Conservation (phyloP, 1,140 invertebrate genomes). For the Heliconius eleuchia region DNA sequence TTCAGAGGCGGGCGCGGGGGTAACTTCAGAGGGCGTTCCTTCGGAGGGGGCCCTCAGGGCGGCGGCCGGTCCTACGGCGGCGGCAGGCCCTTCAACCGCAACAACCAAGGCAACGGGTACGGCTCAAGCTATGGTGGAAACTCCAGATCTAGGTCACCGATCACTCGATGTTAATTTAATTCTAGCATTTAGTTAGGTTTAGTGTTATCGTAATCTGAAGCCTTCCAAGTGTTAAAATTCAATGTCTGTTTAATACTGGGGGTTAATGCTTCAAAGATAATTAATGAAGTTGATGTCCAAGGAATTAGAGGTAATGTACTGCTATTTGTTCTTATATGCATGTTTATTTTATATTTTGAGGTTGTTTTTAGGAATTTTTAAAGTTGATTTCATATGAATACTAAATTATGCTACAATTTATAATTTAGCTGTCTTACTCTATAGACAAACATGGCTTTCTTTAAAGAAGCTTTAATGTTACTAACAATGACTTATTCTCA, state of each 20-base stretch:
- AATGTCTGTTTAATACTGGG: conserved; percentile 73
- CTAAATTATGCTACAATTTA: neutral
- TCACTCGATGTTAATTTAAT: conserved; percentile 76
- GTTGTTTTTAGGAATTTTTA: neutral
- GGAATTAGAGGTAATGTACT: conserved; percentile 68
- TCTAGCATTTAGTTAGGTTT: conserved; percentile 77
- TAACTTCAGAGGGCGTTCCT: conserved; percentile 59
- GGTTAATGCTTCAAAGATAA: conserved; percentile 71
- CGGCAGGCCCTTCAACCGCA: conserved; percentile 59
- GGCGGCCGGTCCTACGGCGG: conserved; percentile 45
- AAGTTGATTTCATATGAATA: neutral
- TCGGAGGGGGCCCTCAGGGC: conserved; percentile 51
- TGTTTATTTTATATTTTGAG: conserved; percentile 6
- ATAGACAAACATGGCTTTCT: neutral
- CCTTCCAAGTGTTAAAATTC: conserved; percentile 78
- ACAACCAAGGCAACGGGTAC: conserved; percentile 75
- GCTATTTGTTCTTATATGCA: conserved; percentile 15
- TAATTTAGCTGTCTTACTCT: neutral
- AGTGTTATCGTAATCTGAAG: conserved; percentile 80
- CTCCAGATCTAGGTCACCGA: conserved; percentile 79
- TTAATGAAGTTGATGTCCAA: conserved; percentile 61
- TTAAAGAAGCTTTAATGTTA: neutral
- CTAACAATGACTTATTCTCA: no score
- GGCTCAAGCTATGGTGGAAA: conserved; percentile 77
- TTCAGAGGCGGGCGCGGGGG: conserved; percentile 78